Conservation (phyloP, 2,113 vertebrate species). For the Erythrocebus patas region DNA sequence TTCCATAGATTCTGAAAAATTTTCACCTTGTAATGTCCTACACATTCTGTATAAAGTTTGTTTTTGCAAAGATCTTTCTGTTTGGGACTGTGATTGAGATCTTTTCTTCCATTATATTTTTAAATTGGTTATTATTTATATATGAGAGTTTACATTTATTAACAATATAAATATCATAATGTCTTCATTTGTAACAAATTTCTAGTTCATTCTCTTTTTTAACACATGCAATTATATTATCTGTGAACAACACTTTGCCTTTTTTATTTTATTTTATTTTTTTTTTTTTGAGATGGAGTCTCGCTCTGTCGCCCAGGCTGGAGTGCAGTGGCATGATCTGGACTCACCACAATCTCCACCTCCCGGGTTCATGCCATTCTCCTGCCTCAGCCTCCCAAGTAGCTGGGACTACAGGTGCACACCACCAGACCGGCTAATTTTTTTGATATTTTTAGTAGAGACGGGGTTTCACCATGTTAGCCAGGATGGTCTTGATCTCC, state of each 20-base stretch:
- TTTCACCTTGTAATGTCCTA: background rate
- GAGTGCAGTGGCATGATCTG: no score
- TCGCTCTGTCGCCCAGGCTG: no score
- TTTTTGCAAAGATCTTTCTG: background rate
- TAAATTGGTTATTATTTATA: background rate
- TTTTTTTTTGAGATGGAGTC: no score
- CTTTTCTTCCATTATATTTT: background rate
- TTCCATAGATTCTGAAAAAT: background rate
- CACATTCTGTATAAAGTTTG: background rate
- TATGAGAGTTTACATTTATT: background rate
- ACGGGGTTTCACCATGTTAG: no score
- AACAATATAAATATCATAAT: background rate
- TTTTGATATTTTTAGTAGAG: no score
- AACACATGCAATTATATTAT: background rate
- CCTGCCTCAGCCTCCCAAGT: no score
- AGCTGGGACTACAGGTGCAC: no score
- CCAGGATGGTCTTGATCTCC: no score
- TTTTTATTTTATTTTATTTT: background rate
- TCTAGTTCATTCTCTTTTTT: background rate
- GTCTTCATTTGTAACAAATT: background rate
- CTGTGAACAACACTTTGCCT: background rate
- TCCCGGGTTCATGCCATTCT: no score
- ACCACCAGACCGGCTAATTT: no score
- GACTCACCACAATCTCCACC: no score
- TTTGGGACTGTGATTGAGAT: background rate